Evolutionary conservation across 2,113 vertebrate genomes (phyloP), one percentile per base, ranked within the genome.

Genomic region (Accipiter cooperii): DNA sequence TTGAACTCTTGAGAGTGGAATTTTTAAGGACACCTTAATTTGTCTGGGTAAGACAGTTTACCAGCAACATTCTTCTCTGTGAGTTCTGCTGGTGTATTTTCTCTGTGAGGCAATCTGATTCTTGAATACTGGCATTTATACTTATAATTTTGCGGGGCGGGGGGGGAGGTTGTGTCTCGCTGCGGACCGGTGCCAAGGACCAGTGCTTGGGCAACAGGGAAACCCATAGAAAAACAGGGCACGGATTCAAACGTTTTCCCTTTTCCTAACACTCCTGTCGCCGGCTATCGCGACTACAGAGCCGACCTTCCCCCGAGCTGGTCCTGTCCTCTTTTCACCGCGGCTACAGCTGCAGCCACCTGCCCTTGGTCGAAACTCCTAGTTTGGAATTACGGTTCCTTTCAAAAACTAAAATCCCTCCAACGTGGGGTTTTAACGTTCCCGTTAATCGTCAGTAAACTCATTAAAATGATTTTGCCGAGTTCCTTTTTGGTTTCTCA

Each of bases 341-440:
- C 2, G 0, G 1, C 20, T 49, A 33, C 58, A 34, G 47, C 1
- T 1, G 16, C 22, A 28, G 31, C 31, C 34, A 13, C 22, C 25
- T 0, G 18, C 36, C 18, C 33, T 34, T 7, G 36, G 11, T 9
- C 19, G 4, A 12, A 81, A 40, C 25, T 25, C 46, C 6, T 4
- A 2, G 12, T 16, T 5, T 3, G 40, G 55, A n/a, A 46, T 18
- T 9, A 40, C 0, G 6, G 14, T 3, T 71, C 55, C 34, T 49
- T 79, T 46, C 42, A 12, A 63, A 83, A 36, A 1, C 34, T 26
- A 19, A 65, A 9, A 21, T 6, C 12, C 21, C 22, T 16, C 10
- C 36, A 5, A 0, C 0, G 24, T 1, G 13, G 12, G 65, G 10
- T 7, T 40, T 54, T 12, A 36, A 63, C 3, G 6, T 4, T 19